Evolutionary conservation across 1,140 invertebrate species (phyloP).

Genomic region (Drosophila santomea): DNA sequence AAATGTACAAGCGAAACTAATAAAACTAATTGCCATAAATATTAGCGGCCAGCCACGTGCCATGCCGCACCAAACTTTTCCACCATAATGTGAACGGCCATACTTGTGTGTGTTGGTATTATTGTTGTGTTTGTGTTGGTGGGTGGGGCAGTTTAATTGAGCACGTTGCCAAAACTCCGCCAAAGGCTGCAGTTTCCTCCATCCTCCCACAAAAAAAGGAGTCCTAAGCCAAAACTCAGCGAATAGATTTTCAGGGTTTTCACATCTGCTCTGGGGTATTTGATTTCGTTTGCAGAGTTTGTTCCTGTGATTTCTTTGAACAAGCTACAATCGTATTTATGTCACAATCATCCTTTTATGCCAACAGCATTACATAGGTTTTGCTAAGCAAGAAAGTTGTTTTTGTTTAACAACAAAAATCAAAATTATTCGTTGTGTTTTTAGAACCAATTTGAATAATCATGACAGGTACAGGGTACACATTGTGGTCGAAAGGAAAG

Average conservation of each 20-base stretch:
- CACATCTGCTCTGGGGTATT: constrained; percentile 21
- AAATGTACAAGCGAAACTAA: constrained; percentile 78
- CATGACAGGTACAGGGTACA: neutral
- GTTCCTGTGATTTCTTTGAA: neutral
- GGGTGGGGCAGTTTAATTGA: constrained; percentile 66
- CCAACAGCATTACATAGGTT: too few relatives aligned
- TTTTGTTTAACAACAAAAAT: too few relatives aligned
- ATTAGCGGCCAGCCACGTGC: constrained; percentile 78
- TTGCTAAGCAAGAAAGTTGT: too few relatives aligned
- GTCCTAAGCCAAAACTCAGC: constrained; percentile 48
- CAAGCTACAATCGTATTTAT: neutral
- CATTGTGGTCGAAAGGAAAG: neutral
- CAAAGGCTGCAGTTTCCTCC: constrained; percentile 43
- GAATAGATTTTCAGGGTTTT: constrained; percentile 5
- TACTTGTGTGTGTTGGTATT: constrained; percentile 3
- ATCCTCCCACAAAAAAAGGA: constrained; percentile 5
- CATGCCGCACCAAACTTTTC: constrained; percentile 57
- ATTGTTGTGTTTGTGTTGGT: constrained; percentile 6
- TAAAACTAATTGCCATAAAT: constrained; percentile 83
- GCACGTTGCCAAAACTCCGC: constrained; percentile 62
- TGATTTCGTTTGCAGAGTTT: constrained; percentile 23
- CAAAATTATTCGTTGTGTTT: too few relatives aligned
- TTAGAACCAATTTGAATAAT: too few relatives aligned
- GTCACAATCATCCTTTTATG: too few relatives aligned
- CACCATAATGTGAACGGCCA: constrained; percentile 10